A percentile compares a stretch with the other conserved stretches of the same genome.
Conservation (phyloP, 2,113 vertebrate species). For the Patagioenas fasciata region DNA sequence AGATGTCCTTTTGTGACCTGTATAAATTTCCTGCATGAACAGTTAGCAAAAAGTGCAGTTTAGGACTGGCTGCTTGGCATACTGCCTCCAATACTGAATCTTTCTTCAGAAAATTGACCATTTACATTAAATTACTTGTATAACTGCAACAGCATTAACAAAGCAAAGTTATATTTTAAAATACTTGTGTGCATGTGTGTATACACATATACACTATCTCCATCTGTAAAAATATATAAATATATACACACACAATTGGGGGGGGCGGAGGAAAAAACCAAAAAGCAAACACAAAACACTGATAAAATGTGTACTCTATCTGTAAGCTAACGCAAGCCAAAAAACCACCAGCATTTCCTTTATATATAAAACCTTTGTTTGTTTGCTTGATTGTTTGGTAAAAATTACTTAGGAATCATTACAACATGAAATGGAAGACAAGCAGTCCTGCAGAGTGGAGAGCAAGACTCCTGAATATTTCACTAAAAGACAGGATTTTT, state of each 20-base stretch:
- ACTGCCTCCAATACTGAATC: neutral
- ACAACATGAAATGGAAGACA: neutral
- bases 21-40: neutral
- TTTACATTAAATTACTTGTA: neutral
- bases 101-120: neutral
- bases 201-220: accelerated
- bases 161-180: neutral
- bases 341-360: neutral
- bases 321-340: neutral
- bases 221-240: neutral
- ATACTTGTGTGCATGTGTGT: neutral
- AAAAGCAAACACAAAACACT: no score
- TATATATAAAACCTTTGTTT: neutral
- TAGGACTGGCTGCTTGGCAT: neutral
- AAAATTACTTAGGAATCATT: neutral
- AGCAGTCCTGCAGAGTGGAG: neutral
- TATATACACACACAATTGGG: accelerated
- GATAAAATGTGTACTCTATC: neutral
- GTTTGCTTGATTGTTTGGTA: neutral
- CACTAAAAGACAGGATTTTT: neutral
- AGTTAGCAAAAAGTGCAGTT: neutral
- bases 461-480: neutral
- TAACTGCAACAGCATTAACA: neutral
- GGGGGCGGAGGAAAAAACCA: neutral
- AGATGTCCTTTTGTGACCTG: neutral